Conservation (phyloP, 2,113 vertebrate species). For the Nymphicus hollandicus region DNA sequence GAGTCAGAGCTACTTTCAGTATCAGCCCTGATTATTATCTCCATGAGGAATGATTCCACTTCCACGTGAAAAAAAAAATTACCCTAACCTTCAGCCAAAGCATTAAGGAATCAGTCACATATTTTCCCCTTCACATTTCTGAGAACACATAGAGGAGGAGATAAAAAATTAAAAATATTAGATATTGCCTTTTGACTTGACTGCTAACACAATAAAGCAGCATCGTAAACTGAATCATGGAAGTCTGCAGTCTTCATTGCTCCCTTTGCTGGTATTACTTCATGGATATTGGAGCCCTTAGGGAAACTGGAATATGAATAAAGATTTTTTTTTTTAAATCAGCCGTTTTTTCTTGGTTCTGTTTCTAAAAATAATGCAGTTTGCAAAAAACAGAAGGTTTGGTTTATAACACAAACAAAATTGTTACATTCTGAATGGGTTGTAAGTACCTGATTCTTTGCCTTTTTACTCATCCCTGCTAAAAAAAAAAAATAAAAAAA, state of each 20-base stretch:
- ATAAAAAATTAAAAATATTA: constrained; percentile 76
- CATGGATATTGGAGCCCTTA: constrained; percentile 85
- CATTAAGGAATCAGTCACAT: constrained; percentile 14
- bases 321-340: constrained; percentile 84
- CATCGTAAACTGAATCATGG: constrained; percentile 69
- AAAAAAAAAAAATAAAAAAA: constrained; percentile 90
- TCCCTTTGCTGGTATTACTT: constrained; percentile 80
- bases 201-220: constrained; percentile 75
- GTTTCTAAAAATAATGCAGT: constrained; percentile 89
- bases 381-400: constrained; percentile 90
- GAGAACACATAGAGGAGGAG: constrained; percentile 26
- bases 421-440: constrained; percentile 91
- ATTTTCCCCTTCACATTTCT: constrained; percentile 33
- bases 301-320: constrained; percentile 95
- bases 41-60: neutral
- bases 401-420: constrained; percentile 91
- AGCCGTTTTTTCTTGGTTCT: constrained; percentile 71
- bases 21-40: constrained; percentile 33
- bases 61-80: constrained; percentile 39
- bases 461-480: constrained; percentile 96
- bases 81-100: constrained; percentile 22
- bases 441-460: constrained; percentile 99
- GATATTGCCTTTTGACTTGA: constrained; percentile 71
- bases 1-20: neutral
- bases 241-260: constrained; percentile 73